These are phyloP conservation scores for Smittia aterrima DNA, from an alignment of 2,888 invertebrate genomes.

Conservation along the genomic window DNA sequence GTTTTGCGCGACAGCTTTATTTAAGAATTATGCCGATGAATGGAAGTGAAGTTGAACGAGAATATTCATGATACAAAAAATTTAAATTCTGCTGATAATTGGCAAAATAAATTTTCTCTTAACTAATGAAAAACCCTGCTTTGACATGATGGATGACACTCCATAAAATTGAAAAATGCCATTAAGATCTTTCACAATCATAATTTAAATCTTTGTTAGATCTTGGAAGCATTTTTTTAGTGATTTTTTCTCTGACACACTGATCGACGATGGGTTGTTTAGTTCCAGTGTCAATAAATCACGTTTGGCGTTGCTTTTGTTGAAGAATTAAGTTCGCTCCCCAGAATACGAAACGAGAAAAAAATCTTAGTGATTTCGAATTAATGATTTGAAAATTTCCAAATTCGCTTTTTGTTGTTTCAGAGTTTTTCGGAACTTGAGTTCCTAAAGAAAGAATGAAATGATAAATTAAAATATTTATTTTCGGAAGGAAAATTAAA, in stretches of 20 bases:
- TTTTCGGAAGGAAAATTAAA: constrained; percentile 39
- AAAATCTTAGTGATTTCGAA: not conserved
- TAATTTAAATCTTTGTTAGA: constrained; percentile 10
- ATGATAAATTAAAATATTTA: constrained; percentile 39
- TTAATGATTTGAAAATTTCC: not conserved
- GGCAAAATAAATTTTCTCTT: not conserved
- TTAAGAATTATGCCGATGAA: not conserved
- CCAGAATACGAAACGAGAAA: too few species aligned
- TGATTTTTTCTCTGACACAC: not conserved
- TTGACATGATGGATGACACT: constrained; percentile 18
- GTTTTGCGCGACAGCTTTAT: not conserved
- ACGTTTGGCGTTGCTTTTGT: not conserved
- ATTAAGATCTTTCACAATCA: constrained; percentile 13
- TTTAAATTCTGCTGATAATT: not conserved
- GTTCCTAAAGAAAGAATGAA: constrained; percentile 11
- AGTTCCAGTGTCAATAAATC: constrained; percentile 15
- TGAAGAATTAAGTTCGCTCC: not conserved
- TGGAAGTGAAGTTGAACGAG: not conserved
- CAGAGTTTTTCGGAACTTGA: not conserved
- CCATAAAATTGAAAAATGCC: not conserved
- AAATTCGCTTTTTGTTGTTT: constrained; percentile 16
- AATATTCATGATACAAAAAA: not conserved
- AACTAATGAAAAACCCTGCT: not conserved
- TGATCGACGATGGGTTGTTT: not conserved
- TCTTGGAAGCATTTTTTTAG: not conserved